Base-by-base conservation (phyloP, 2,888 invertebrate species). In the Andrena flavipes region DNA sequence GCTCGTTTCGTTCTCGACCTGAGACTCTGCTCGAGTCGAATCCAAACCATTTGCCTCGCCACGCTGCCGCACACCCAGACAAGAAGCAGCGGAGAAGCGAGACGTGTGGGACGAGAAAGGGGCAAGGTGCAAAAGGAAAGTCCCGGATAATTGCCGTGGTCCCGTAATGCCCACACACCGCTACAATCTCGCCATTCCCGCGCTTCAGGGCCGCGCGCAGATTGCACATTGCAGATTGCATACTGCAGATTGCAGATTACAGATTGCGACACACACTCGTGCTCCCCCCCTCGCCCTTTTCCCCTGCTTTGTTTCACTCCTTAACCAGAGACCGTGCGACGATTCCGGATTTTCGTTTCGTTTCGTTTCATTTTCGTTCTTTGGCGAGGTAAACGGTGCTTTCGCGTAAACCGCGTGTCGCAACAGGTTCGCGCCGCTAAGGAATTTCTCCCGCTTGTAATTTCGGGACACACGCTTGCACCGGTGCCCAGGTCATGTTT, bases 51-150 rank as follows among this genome's bases (percentile, higher is more conserved):
- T 6, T 29, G 26, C 26, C 26, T 23, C 42, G 13, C 60, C 51
- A 5, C 60, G 35, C 51, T 23, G 13, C 35, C 49, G 26, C 62
- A 4, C 35, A 16, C 30, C 2, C 26, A 2, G 13, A 2, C 42
- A 42, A 42, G 42, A 42, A 42, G 42, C 42, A 42, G 42, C 16
- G 16, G 42, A 42, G 42, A 42, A 42, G 13, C 8, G 23, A 10
- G 20, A 23, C 8, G 71, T 2, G 59, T 1, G 26, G n/a, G 49
- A 20, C 48, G 69, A 62, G 54, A 48, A 71, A 54, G 77, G 49
- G 79, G 77, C 72, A 85, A 88, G 86, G 85, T 82, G 88, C 88
- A 79, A 86, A 85, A 89, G 84, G 85, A 89, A 88, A 89, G 89
- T 87, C 84, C 76, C 81, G 82, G 89, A 84, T 89, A 89, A 89